phyloP scores from a whole-genome alignment of 2,797 vertebrate species.

The Karalla daura region DNA sequence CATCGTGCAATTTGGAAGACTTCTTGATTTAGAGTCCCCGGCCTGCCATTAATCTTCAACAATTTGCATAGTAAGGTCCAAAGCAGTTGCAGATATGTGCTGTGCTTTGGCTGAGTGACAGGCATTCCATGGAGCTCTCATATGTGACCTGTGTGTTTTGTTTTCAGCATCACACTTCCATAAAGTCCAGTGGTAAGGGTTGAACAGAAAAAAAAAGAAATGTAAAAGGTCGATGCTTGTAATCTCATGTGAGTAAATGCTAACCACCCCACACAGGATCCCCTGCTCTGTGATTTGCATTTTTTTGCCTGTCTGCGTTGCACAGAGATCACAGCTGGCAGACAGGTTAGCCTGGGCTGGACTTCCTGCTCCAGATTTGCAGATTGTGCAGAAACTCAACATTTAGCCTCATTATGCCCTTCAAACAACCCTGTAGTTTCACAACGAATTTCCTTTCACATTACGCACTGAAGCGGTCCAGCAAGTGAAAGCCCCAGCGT shows the following conservation, averaged over 20 bases:
- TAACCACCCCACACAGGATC: slow-evolving; percentile 2
- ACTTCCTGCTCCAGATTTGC: slow-evolving; percentile 43
- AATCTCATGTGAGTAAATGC: slow-evolving; percentile 14
- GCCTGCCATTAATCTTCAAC: slow-evolving; percentile 74
- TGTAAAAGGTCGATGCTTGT: background rate
- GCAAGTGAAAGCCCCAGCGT: background rate
- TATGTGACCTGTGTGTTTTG: slow-evolving; percentile 39
- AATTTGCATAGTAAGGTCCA: slow-evolving; percentile 73
- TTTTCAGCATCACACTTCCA: slow-evolving; percentile 35
- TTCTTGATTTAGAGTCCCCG: slow-evolving; percentile 78
- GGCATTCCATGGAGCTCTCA: slow-evolving; percentile 37
- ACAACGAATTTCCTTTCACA: slow-evolving; percentile 17
- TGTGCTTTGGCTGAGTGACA: slow-evolving; percentile 53
- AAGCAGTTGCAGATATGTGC: slow-evolving; percentile 64
- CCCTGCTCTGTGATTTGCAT: slow-evolving; percentile 24
- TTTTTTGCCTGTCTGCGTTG: slow-evolving; percentile 25
- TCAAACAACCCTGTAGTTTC: slow-evolving; percentile 16
- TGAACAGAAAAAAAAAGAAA: too few species aligned
- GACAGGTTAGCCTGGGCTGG: slow-evolving; percentile 23
- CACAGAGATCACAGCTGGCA: slow-evolving; percentile 53
- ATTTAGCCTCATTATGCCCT: slow-evolving; percentile 19
- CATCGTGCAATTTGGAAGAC: slow-evolving; percentile 65
- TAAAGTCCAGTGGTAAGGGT: slow-evolving; percentile 5
- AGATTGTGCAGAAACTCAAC: slow-evolving; percentile 36
- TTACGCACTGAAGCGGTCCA: background rate